These are phyloP conservation scores for Ichneumon xanthorius DNA, from an alignment of 2,888 invertebrate genomes.

Conservation along the genomic window DNA sequence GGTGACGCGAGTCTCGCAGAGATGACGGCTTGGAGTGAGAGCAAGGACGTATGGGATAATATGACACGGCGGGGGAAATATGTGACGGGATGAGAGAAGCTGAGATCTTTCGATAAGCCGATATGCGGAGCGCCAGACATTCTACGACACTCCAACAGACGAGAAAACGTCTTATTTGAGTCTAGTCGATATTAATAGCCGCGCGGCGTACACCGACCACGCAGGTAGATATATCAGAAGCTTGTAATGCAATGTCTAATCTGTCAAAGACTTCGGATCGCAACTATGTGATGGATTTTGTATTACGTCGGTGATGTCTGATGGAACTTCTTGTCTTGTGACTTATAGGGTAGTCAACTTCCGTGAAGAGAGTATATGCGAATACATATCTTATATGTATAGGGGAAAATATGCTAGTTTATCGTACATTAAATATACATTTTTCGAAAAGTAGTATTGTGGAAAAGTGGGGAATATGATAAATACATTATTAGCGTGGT, in stretches of 20 bases:
- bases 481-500: too few relatives aligned
- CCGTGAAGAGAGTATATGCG: not conserved
- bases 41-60: not conserved
- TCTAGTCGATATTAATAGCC: not conserved
- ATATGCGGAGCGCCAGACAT: conserved; percentile 47
- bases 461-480: too few relatives aligned
- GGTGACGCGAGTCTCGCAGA: conserved; percentile 69
- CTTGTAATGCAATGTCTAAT: conserved; percentile 34
- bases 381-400: not conserved
- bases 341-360: not conserved
- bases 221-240: conserved; percentile 19
- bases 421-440: not conserved
- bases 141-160: conserved; percentile 6
- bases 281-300: not conserved
- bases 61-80: conserved; percentile 1
- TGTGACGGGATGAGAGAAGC: not conserved
- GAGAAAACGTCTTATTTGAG: conserved; percentile 19
- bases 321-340: not conserved
- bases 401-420: not conserved
- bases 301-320: not conserved
- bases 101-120: conserved; percentile 55
- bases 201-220: not conserved
- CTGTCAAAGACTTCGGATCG: conserved; percentile 18
- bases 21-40: conserved; percentile 28
- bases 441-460: not conserved